Conservation (phyloP, 2,888 invertebrate species). For the Temnothorax rugatulus region DNA sequence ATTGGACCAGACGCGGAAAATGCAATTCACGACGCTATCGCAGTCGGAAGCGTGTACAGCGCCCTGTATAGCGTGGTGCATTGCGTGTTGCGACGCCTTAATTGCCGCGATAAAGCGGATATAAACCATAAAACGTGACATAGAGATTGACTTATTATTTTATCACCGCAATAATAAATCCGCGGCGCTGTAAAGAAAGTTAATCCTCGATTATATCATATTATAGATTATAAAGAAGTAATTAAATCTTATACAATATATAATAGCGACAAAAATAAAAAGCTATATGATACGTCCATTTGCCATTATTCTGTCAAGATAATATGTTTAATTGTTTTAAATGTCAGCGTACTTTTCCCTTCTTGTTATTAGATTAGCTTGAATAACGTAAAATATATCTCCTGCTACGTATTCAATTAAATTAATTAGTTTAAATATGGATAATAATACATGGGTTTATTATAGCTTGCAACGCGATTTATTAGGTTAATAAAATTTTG, state of each 20-base stretch:
- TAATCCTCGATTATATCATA: neutral
- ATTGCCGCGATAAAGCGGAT: conserved; percentile 60
- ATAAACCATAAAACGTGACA: conserved; percentile 52
- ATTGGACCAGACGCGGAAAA: conserved; percentile 28
- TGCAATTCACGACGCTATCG: conserved; percentile 39
- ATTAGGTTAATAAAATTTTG: neutral
- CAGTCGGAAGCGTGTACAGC: conserved; percentile 5
- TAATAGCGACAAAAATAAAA: neutral
- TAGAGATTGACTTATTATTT: conserved; percentile 59
- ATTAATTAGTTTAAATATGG: conserved; percentile 6
- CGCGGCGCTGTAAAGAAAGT: neutral
- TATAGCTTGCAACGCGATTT: neutral
- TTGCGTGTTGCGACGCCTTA: conserved; percentile 54
- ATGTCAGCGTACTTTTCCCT: neutral
- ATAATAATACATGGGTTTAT: neutral
- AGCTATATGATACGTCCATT: neutral
- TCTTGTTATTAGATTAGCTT: neutral
- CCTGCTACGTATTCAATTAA: neutral
- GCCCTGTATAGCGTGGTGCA: neutral
- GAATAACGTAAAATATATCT: neutral
- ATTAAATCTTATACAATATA: neutral
- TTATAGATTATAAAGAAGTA: neutral
- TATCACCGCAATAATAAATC: conserved; percentile 33
- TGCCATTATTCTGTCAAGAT: neutral
- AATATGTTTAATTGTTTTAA: conserved; percentile 8